Evolutionary conservation across 2,113 vertebrate species (phyloP), one percentile per base, ranked within the genome.

Genomic region (Tyto alba): DNA sequence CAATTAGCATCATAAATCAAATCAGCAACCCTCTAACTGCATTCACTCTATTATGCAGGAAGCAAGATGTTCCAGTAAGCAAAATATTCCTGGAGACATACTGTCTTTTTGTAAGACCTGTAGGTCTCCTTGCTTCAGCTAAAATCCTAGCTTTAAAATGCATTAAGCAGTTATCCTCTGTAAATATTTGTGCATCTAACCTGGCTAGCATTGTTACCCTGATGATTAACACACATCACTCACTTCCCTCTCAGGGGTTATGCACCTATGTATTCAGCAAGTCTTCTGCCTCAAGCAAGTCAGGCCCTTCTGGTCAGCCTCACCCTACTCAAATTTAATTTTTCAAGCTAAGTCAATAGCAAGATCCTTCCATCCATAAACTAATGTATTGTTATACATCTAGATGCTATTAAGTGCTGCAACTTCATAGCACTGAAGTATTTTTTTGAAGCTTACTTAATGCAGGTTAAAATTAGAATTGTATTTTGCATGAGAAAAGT

Each of bases 1-100:
- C 91, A 94, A 91, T 91, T 75, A 95, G 73, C 80, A 79, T 27
- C 71, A 81, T 75, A 93, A 92, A 96, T 75, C 86, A 87, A 83
- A 90, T 29, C 73, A 96, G 82, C 68, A 92, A 30, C 9, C 23
- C 59, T 69, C 83, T 14, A 64, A 92, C 64, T 74, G 50, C 53
- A 85, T 73, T 79, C 55, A 32, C n/a, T 73, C 90, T 22, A 60
- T 73, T 60, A 91, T 5, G 53, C 9, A 11, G 57, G 68, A 85
- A 89, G 64, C 30, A 48, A 84, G 64, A 83, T 32, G 43, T 72
- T 94, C 59, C 92, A 84, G 76, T 8, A 64, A 57, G 68, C 19
- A 64, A 74, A 93, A 56, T 20, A 85, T 30, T 89, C 69, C 40
- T 17, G 2, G 64, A 40, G 47, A 85, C 80, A 32, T 6, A 2